Evolutionary conservation across 2,797 vertebrate species (phyloP), one percentile per base, ranked within the genome.

Genomic region (Parotocinclus haroldoi): DNA sequence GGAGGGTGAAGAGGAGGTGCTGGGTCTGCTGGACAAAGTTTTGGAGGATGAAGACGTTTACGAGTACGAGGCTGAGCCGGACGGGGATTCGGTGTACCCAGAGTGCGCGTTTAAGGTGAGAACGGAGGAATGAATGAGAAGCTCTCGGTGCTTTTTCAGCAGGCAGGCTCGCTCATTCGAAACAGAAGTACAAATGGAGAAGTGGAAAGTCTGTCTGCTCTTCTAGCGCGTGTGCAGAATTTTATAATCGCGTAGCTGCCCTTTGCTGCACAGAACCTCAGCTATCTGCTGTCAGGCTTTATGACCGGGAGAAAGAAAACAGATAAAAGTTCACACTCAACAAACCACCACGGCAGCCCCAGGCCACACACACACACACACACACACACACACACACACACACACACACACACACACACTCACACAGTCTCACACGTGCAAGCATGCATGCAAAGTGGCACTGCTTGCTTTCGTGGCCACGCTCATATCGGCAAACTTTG

Each of bases 1-100:
- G 83, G 94, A 96, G 78, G 96, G 95, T 80, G 95, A 97, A 83
- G 95, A 98, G 84, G 94, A 95, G 85, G 96, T 90, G 79, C 90
- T 98, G 76, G 85, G 93, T 80, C 91, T 92, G 80, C 84, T 98
- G 91, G 94, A 99, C 85, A 93, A 91, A 85, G 92, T 98, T 80
- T 89, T 99, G 80, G 93, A 97, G 80, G 93, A 93, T 73, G 92
- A 94, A 85, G 92, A 93, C 78, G 80, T 88, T 78, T 92, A 90
- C 86, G 89, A 90, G 11, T 83, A 87, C 75, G 93, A 95, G 78
- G 88, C 38, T 5, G 38, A 40, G 5, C 87, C 85, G 44, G 95
- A 96, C 76, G 87, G 91, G 51, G 93, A 93, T 69, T 84, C 84
- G 63, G 89, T 89, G 60, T 89, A 85, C 73, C 87, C 84, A 75